Evolutionary conservation across 2,888 invertebrate genomes (phyloP), one percentile per base, ranked within the genome.

Genomic region (Serrognathus titanus): DNA sequence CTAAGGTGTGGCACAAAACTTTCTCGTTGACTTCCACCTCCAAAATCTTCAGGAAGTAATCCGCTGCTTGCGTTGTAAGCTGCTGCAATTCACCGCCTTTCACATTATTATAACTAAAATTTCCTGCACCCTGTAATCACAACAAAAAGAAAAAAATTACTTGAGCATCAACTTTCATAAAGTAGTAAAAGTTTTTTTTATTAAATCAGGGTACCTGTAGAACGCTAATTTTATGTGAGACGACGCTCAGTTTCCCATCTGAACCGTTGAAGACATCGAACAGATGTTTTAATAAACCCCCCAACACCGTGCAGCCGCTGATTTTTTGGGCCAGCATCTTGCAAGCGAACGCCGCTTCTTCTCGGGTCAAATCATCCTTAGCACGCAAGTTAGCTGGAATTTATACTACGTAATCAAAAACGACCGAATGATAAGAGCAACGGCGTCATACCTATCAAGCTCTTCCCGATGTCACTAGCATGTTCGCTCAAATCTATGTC

Each of bases 11-110:
- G 61, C 90, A 85, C 51, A 96, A 78, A 1, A 93, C 94, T 71
- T 92, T 92, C 77, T 97, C 97, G 75, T 97, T 95, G 36, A 92
- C 92, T 83, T 97, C 97, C 48, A 84, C 82, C 70, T 92, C 92
- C 41, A 97, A 79, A 41, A 92, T 86, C 73, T 90, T 89, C 24
- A 89, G 80, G 72, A 92, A 88, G 67, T 88, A 83, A 39, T 85
- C 81, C 1, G 83, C 79, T 2, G 87, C 88, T 46, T 80, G 81
- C 60, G 83, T 80, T 55, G 90, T 82, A 52, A 87, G 74, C 50
- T 77, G 73, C 41, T 85, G 83, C 2, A 85, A 79, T 50, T 82
- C 80, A 16, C 79, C 80, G 2, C 83, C 82, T 3, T 82, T 73
- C 7, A 90, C 87, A 3, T 83, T 82, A 70, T 93, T 88, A 58